Evolutionary conservation across 2,113 vertebrate genomes (phyloP), one percentile per base, ranked within the genome.

Genomic region (Malurus alboscapulatus): DNA sequence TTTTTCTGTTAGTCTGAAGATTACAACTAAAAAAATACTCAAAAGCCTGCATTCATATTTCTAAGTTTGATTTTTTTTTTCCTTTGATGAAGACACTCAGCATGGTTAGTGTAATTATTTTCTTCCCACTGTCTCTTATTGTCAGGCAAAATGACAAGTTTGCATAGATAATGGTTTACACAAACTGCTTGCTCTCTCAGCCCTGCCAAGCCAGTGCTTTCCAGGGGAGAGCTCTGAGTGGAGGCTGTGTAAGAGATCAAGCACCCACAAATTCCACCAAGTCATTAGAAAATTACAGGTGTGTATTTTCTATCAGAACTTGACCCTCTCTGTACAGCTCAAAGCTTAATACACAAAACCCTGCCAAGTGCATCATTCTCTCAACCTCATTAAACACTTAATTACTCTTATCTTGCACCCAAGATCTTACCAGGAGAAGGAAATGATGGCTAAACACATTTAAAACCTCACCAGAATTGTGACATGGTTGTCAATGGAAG

Each of bases 101-200:
- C 72, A 61, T 68, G 84, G 40, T 79, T 85, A 76, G 82, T 81
- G 75, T 93, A 92, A 96, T 93, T 93, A 95, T 96, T 96, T 96
- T 91, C 87, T 95, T 95, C 78, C 89, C 48, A 73, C 59, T 79
- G 78, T 61, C 74, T 93, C 57, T 88, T 87, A 57, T 55, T 32
- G 40, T 69, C 87, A 91, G 79, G 12, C 59, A 69, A 94, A 92
- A 94, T 88, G 94, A 92, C 12, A 63, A 84, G 65, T 82, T 95
- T 96, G 59, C 7, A 5, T 84, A 80, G 84, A 30, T 68, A 88
- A 88, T 84, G 40, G 27, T 71, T 93, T 89, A 82, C 29, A 81
- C 63, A 94, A 92, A 79, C 53, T 51, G 61, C 50, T 95, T 88
- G 71, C 38, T 73, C 18, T 78, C 65, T 69, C 27, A 76, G 62